A percentile compares a stretch with the other conserved stretches of the same genome.
These are phyloP conservation scores for Seriola aureovittata DNA, from an alignment of 2,113 vertebrate species.

Conservation along the genomic window DNA sequence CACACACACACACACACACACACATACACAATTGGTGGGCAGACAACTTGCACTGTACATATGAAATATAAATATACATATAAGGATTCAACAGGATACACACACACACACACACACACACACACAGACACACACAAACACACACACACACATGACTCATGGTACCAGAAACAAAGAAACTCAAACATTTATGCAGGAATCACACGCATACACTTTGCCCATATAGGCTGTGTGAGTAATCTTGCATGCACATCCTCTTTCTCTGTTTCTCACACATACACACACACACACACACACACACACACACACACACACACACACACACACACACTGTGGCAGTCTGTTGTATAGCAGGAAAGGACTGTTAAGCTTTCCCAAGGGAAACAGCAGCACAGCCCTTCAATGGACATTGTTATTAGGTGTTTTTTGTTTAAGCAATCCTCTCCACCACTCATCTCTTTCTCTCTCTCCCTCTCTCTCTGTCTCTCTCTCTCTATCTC, in stretches of 20 bases:
- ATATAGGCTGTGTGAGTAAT: neutral
- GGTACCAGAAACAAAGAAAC: neutral
- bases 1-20: conserved; percentile 30
- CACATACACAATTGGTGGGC: conserved; percentile 4
- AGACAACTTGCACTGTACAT: neutral
- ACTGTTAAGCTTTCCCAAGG: conserved; percentile 69
- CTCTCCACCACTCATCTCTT: conserved; percentile 15
- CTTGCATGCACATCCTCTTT: conserved; percentile 2
- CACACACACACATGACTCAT: neutral
- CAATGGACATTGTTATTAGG: conserved; percentile 77
- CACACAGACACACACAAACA: neutral
- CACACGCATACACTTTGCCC: neutral
- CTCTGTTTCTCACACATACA: neutral
- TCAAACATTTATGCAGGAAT: neutral
- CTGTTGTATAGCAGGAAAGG: conserved; percentile 73
- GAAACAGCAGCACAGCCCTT: conserved; percentile 57
- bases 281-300: too few species aligned
- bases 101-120: neutral
- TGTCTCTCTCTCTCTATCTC: neutral
- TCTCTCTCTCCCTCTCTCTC: neutral
- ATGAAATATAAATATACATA: neutral
- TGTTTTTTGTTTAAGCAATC: conserved; percentile 62
- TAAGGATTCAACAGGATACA: neutral
- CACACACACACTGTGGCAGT: conserved; percentile 17
- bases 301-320: conserved; percentile 23